These are phyloP conservation scores for Bujurquina vittata DNA, from an alignment of 2,113 vertebrate genomes.

Conservation along the genomic window DNA sequence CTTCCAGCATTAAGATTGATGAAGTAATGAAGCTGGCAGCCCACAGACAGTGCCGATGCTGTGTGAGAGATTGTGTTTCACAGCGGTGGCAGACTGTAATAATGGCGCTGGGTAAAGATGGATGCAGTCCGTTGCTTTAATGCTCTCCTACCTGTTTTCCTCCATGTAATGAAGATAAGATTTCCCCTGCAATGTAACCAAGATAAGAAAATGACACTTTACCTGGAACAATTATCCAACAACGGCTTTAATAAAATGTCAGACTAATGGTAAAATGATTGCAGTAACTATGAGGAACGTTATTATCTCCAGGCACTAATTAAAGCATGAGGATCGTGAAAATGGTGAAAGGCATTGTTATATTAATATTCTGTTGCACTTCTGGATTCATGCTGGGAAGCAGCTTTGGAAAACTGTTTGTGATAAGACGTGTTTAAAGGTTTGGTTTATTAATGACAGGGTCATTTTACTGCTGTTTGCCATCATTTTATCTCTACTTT, in stretches of 20 bases:
- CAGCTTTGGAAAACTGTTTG: neutral
- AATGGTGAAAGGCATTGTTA: neutral
- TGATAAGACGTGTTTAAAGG: accelerated
- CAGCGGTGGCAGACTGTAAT: conserved; percentile 21
- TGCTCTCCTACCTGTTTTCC: conserved; percentile 25
- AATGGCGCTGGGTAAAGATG: conserved; percentile 24
- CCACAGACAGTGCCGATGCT: neutral
- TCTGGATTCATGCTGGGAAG: neutral
- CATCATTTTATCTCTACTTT: neutral
- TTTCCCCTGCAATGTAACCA: neutral
- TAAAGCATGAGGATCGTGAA: neutral
- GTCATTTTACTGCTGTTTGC: neutral
- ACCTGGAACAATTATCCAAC: conserved; percentile 9
- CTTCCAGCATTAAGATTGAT: neutral
- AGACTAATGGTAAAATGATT: conserved; percentile 24
- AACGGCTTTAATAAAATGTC: conserved; percentile 30
- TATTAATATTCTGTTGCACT: conserved; percentile 2
- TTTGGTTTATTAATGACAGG: neutral
- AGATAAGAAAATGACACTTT: conserved; percentile 39
- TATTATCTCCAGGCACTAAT: conserved; percentile 35
- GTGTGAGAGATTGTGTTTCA: conserved; percentile 10
- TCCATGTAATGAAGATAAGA: conserved; percentile 35
- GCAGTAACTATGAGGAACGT: neutral
- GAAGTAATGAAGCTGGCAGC: neutral
- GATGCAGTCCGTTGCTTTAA: conserved; percentile 27